Evolutionary conservation across 2,888 invertebrate genomes (phyloP), one percentile per base, ranked within the genome.

Genomic region (Cantharis lateralis): DNA sequence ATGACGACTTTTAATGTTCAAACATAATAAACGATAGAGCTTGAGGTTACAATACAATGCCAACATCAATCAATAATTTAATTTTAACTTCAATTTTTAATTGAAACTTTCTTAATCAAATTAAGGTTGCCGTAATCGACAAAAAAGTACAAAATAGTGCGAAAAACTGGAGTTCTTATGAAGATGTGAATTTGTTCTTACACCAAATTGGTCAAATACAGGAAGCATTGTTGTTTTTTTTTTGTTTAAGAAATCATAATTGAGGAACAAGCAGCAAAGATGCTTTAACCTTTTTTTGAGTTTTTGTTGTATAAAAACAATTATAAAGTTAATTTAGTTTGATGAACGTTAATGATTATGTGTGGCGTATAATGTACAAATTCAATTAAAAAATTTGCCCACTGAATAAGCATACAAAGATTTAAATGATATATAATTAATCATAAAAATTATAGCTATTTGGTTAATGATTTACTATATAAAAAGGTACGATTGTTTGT

Each of bases 351-450:
- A 66, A 66, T 66, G 64, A 66, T 66, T 66, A 24, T 66, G 18
- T 66, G 48, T 48, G 24, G 9, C 64, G 20, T 66, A 66, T 66
- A 66, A 66, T 66, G 64, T 66, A 66, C 64, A 66, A 66, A 20
- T 66, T 66, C 64, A 66, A 66, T 66, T 66, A 66, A 66, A 66
- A 66, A 66, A 66, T 66, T 66, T 66, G 64, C 64, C 18, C 64
- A 66, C 64, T 24, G 24, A 66, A 66, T 66, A 66, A 66, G 18
- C 64, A 66, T 66, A 66, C 64, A 66, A 66, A 66, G 64, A 18
- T 66, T 66, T 66, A 66, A 66, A 66, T 66, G 64, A 66, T 66
- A 66, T 66, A 66, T 66, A 66, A 66, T 66, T 66, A 66, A 20
- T 24, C 20, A 20, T 66, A 20, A 18, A 66, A 66, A 66, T 66